Percentiles rank a stretch among this genome's conserved stretches.
phyloP scores from a whole-genome alignment of 2,797 vertebrate species.

The Eidolon dupreanum region DNA sequence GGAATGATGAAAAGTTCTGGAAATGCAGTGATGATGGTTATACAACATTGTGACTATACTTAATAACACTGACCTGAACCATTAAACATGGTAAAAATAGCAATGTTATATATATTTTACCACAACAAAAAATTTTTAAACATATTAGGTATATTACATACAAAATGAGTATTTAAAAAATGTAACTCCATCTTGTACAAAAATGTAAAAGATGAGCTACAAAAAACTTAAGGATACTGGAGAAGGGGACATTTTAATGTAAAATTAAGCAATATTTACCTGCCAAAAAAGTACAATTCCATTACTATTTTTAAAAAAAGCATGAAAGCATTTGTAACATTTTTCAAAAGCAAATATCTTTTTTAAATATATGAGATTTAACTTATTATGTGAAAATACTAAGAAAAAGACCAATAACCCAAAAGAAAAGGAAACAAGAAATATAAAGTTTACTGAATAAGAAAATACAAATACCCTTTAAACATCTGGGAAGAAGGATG shows the following conservation, averaged over 20 bases:
- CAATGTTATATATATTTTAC: not conserved
- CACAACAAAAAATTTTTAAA: not conserved
- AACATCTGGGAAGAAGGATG: not conserved
- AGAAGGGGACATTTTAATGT: not conserved
- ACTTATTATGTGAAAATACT: not conserved
- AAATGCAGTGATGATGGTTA: not conserved
- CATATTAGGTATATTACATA: not conserved
- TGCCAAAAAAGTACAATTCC: not conserved
- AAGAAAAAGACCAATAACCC: not conserved
- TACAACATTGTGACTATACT: not conserved
- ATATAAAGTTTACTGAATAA: not conserved
- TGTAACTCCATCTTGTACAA: not conserved
- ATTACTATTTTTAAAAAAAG: not conserved
- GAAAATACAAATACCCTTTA: not conserved
- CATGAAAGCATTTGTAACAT: not conserved
- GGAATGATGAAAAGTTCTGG: not conserved
- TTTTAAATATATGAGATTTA: not conserved
- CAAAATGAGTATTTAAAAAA: not conserved
- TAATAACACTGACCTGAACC: not conserved
- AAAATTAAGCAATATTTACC: not conserved
- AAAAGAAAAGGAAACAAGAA: not conserved
- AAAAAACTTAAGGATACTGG: not conserved
- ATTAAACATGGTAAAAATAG: not conserved
- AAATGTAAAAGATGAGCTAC: not conserved
- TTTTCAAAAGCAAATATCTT: not conserved